Base-by-base conservation (phyloP, 1,140 invertebrate species). In the Agrilus planipennis region DNA sequence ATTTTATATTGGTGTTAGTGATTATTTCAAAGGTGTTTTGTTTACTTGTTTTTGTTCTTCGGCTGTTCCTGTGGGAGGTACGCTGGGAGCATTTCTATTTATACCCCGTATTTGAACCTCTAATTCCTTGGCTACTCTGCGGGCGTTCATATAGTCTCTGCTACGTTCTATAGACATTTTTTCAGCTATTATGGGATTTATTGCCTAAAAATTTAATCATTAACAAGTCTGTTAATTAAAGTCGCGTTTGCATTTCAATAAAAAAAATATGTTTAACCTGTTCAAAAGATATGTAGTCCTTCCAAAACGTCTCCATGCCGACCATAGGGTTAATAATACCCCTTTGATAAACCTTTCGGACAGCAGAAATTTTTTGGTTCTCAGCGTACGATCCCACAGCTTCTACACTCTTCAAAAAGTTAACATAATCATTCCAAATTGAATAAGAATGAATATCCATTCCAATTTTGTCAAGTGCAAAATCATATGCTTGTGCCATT, bases 401-500 rank as follows among this genome's bases (percentile, higher is more conserved):
- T 54, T 98, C 93, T 0, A 98, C 93, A 45, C 81, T 81, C 65
- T 96, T 97, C n/a, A 99, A 66, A 65, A 99, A 99, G 19, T 79
- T 83, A 1, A 99, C 88, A 57, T 99, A 99, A 62, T 99, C 96
- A 55, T 89, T 89, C 92, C 92, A 97, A 45, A 98, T 88, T 16
- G 83, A 80, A 60, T 89, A 94, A 0, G 92, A 93, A 63, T 91
- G 86, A 46, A 94, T 88, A 55, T 98, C 94, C 79, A 97, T 86
- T 2, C 96, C 96, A 54, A 99, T 97, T 68, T 98, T 98, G 44
- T 99, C 95, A 40, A 99, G 63, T 0, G 96, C 94, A 72, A 98
- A 99, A 65, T 99, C 95, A 61, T 97, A 99, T 0, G 95, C 94
- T 66, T 99, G 91, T 0, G 93, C 93, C 88, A 99, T 95, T 71